Base-by-base conservation (phyloP, 2,888 invertebrate genomes). In the Agonopterix arenella region DNA sequence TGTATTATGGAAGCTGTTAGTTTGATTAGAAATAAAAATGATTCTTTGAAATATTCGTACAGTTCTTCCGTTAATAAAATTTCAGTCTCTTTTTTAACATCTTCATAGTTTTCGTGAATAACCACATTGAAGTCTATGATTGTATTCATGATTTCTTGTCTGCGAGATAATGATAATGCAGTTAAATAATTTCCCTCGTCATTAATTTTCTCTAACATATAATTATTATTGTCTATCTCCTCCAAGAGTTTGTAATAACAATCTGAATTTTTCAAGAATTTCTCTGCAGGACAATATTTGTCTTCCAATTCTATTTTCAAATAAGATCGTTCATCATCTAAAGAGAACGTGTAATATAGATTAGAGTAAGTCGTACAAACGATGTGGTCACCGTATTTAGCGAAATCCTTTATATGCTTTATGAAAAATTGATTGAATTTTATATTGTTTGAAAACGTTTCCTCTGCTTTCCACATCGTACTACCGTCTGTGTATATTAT, bases 331-430 rank as follows among this genome's bases (percentile, higher is more conserved):
- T 70, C 59, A 57, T 78, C 60, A 48, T 79, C 69, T 36, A 76
- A 44, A 1, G 61, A 50, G 51, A 85, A 72, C 53, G 60, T 63
- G 54, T 86, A 84, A 41, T 84, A 60, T 11, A 78, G 53, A 50
- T 83, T 73, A 8, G 61, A 61, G 50, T 64, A 88, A 51, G 86
- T 81, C 2, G 80, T 78, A 55, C 84, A 84, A 13, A 88, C 60
- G 5, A 88, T 58, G 60, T 68, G 61, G 48, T 80, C 70, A 9
- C 63, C 71, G 44, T 66, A 58, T 44, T 56, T 65, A 10, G 68
- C 51, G 47, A 89, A 79, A 52, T 88, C 84, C 52, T 80, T 80
- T 0, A 77, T 64, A 48, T 79, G 65, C 51, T 60, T 76, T 0
- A 83, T 55, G 60, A 76, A 74, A 8, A 77, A 63, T 52, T 81